Evolutionary conservation across 2,888 invertebrate genomes (phyloP).

Genomic region (Temnothorax rugatulus): DNA sequence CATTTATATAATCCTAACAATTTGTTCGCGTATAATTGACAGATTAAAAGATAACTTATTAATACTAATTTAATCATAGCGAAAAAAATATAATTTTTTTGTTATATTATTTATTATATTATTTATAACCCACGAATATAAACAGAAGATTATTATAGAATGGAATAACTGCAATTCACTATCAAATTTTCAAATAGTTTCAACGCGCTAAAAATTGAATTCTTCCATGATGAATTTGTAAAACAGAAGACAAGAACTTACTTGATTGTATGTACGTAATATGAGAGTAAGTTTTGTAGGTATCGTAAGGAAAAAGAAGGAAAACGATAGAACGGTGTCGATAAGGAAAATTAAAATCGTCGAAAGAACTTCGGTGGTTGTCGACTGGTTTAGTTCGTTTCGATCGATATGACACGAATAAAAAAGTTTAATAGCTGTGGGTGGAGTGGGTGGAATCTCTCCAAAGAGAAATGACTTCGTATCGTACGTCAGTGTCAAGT

Average conservation of each 20-base stretch:
- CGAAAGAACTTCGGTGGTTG: slow-evolving; percentile 37
- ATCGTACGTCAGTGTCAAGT: slow-evolving; percentile 40
- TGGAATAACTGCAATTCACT: neutral
- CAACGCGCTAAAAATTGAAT: neutral
- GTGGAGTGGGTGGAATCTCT: neutral
- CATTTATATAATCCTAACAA: neutral
- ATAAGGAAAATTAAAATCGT: slow-evolving; percentile 50
- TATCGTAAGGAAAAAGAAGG: neutral
- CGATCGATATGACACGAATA: slow-evolving; percentile 41
- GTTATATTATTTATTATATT: neutral
- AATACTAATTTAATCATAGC: neutral
- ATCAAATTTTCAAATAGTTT: neutral
- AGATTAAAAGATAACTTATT: neutral
- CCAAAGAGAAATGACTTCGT: slow-evolving; percentile 24
- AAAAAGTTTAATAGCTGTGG: slow-evolving; percentile 45
- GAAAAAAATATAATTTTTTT: neutral
- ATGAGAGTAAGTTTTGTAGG: slow-evolving; percentile 25
- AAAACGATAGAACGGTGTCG: slow-evolving; percentile 16
- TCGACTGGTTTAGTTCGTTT: slow-evolving; percentile 18
- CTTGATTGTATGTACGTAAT: slow-evolving; percentile 13
- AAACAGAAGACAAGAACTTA: slow-evolving; percentile 6
- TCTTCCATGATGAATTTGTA: slow-evolving; percentile 34
- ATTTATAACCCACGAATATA: neutral
- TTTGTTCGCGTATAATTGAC: neutral
- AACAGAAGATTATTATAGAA: neutral